These are phyloP conservation scores for Amorpha juglandis DNA, from an alignment of 2,888 invertebrate genomes.

Conservation along the genomic window DNA sequence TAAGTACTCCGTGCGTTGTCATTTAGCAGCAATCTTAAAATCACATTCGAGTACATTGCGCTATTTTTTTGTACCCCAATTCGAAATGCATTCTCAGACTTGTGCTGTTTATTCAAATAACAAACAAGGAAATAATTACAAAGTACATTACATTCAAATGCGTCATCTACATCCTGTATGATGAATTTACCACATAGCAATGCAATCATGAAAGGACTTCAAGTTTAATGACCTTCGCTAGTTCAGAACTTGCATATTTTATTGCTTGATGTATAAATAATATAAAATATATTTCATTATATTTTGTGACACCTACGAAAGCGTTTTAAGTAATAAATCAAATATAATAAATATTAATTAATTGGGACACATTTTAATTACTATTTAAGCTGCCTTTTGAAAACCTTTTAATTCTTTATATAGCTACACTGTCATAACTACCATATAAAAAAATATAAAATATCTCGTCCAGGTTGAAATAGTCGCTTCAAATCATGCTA, in stretches of 20 bases:
- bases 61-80: neutral
- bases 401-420: too few species aligned
- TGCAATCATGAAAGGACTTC: neutral
- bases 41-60: neutral
- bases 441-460: too few species aligned
- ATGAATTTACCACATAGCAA: neutral
- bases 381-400: too few species aligned
- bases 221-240: neutral
- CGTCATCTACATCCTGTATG: neutral
- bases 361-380: too few species aligned
- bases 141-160: neutral
- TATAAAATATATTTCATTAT: too few species aligned
- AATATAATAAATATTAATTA: too few species aligned
- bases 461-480: too few species aligned
- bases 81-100: neutral
- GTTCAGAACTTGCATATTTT: neutral
- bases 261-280: too few species aligned
- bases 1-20: neutral
- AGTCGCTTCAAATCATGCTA: too few species aligned
- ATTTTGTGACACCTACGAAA: too few species aligned
- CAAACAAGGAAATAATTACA: conserved; percentile 1
- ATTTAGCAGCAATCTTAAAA: neutral
- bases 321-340: too few species aligned
- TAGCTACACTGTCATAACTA: too few species aligned
- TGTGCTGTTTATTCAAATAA: neutral